Evolutionary conservation across 1,140 invertebrate genomes (phyloP), one percentile per base, ranked within the genome.

Genomic region (Anagrus nilaparvatae): DNA sequence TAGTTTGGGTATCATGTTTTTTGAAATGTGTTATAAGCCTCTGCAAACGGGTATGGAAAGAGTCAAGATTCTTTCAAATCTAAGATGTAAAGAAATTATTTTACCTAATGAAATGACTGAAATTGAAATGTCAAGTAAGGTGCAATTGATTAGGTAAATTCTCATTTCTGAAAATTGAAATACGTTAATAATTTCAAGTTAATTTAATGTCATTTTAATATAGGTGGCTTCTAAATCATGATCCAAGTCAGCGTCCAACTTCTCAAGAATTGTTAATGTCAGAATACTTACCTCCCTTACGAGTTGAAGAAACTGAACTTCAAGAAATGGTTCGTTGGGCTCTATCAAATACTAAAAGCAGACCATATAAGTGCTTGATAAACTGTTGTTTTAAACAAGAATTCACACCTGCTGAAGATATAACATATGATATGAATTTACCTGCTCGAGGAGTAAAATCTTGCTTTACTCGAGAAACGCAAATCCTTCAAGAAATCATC

Each of bases 21-120:
- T 93, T 61, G 89, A 94, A 71, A 97, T 98, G 94, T 89, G 84
- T 52, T 86, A 89, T 58, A 60, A 58, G 8, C 79, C 76, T 31
- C 69, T 93, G 17, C 61, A 64, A 1, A 96, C 93, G 0, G 78
- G 76, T 21, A 96, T 95, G 85, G 94, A 98, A 63, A 73, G 92
- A 45, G 79, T 83, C 20, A 77, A 81, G 54, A 73, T 93, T 13
- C 67, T 95, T 14, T 68, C 71, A 19, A 76, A 77, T 49, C 52
- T 95, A 14, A 62, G 90, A 24, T 67, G 60, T 5, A 69, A 72
- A 44, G 74, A 82, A 27, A 78, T 90, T 28, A 59, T 71, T 14
- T 72, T 94, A 25, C 83, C 83, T 14, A 52, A 69, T 5, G 76
- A 84, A 29, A 72, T 80, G 56, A 56, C 65, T 27, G 66, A 74